These are phyloP conservation scores for Harpalus rufipes DNA, from an alignment of 2,888 invertebrate species.

Conservation along the genomic window DNA sequence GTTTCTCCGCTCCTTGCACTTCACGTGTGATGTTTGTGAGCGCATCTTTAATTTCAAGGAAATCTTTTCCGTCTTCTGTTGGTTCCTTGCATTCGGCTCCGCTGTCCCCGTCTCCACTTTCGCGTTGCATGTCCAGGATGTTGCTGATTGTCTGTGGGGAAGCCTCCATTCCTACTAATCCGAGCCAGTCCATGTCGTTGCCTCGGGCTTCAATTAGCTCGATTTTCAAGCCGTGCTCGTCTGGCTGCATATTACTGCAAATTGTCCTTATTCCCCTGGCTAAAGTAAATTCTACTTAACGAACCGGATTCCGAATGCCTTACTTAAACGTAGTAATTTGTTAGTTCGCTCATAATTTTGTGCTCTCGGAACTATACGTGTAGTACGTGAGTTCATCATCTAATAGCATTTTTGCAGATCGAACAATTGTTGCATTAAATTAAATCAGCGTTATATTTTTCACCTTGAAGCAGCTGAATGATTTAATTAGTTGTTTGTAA, in stretches of 20 bases:
- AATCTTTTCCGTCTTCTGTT: constrained; percentile 68
- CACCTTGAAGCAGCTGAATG: constrained; percentile 48
- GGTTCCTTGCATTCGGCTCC: constrained; percentile 69
- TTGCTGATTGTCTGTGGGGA: constrained; percentile 28
- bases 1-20: constrained; percentile 67
- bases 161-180: constrained; percentile 17
- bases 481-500: constrained; percentile 42
- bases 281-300: constrained; percentile 63
- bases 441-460: constrained; percentile 34
- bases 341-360: constrained; percentile 61
- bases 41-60: constrained; percentile 68
- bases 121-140: constrained; percentile 67
- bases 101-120: constrained; percentile 69
- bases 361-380: constrained; percentile 26
- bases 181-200: constrained; percentile 54
- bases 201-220: constrained; percentile 47
- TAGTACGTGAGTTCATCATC: constrained; percentile 32
- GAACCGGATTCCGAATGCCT: constrained; percentile 50
- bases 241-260: constrained; percentile 57
- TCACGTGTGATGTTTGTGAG: constrained; percentile 64
- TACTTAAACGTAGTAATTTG: constrained; percentile 61
- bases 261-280: constrained; percentile 44
- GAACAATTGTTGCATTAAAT: background rate
- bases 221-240: constrained; percentile 56
- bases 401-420: constrained; percentile 44